These are phyloP conservation scores for Thalassoma bifasciatum DNA, from an alignment of 2,113 vertebrate species.

Conservation along the genomic window DNA sequence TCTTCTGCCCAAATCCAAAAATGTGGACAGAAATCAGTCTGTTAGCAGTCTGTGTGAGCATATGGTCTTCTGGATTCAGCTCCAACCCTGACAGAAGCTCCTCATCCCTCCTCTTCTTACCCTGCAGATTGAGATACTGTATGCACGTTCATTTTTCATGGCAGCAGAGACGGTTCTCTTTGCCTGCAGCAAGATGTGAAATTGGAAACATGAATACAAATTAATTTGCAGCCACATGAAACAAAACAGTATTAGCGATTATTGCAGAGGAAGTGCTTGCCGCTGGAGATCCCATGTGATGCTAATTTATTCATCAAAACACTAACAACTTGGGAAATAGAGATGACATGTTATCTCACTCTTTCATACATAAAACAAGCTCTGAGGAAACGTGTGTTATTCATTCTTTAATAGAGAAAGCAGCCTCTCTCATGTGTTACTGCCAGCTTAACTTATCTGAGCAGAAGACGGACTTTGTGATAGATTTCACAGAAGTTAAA, in stretches of 20 bases:
- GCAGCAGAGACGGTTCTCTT: neutral
- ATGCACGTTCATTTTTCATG: neutral
- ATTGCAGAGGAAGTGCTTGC: neutral
- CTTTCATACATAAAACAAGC: neutral
- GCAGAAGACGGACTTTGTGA: no score
- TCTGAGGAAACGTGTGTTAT: no score
- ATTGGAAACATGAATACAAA: conserved; percentile 1
- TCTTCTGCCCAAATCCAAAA: no score
- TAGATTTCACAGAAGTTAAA: no score
- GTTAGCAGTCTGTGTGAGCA: neutral
- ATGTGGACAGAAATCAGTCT: no score
- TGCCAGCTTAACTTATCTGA: no score
- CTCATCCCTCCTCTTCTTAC: neutral
- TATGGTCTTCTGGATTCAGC: conserved; percentile 3
- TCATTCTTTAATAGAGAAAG: no score
- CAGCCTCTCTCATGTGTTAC: neutral
- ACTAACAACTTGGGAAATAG: conserved; percentile 2
- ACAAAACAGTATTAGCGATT: neutral
- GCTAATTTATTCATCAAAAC: conserved; percentile 18
- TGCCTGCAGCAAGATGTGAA: conserved; percentile 1
- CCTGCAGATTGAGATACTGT: neutral
- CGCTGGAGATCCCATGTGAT: neutral
- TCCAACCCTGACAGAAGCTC: neutral
- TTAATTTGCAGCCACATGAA: neutral
- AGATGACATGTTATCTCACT: neutral